Base-by-base conservation (phyloP, 2,797 vertebrate genomes). In the Helarctos malayanus region DNA sequence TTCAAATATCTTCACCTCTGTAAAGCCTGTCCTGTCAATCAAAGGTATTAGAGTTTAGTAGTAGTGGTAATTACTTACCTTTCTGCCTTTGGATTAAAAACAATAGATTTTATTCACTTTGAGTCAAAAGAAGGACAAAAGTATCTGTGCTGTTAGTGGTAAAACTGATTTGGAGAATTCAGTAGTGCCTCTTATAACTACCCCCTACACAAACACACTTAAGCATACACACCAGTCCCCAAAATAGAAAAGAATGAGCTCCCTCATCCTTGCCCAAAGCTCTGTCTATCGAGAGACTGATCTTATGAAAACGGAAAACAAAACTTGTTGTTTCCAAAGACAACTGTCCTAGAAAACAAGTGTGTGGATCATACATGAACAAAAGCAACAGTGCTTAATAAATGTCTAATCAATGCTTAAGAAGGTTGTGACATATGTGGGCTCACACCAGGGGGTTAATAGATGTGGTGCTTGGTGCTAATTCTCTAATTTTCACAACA, bases 401-500 rank as follows among this genome's bases (percentile, higher is more conserved):
- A 41, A 47, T 47, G 71, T 45, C 41, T 29, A 45, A 75, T 75
- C 45, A 29, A 9, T 75, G 41, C 41, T 41, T 47, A 47, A 29
- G 47, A 47, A 68, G 11, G 13, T 12, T 65, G 2, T 35, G 4
- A 29, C 56, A 21, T 61, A 68, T 27, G 11, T 1, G 71, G 38
- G 11, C n/a, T 95, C 23, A 78, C 32, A 27, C 16, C 11, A 69
- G 65, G n/a, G 13, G 78, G 4, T 65, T 79, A 89, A 27, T 27
- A 75, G 18, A 69, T 68, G 29, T 73, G 18, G 4, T 75, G 35
- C 15, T 92, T 73, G 18, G 6, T 75, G 35, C 18, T 91, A 32
- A 69, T 93, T 90, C 11, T 49, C 56, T 63, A 75, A 65, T 63
- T 89, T 76, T 75, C 27, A 90, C 19, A 94, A 35, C 71, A 76